Conservation (phyloP, 2,888 invertebrate genomes). For the Tanytarsus gracilentus region DNA sequence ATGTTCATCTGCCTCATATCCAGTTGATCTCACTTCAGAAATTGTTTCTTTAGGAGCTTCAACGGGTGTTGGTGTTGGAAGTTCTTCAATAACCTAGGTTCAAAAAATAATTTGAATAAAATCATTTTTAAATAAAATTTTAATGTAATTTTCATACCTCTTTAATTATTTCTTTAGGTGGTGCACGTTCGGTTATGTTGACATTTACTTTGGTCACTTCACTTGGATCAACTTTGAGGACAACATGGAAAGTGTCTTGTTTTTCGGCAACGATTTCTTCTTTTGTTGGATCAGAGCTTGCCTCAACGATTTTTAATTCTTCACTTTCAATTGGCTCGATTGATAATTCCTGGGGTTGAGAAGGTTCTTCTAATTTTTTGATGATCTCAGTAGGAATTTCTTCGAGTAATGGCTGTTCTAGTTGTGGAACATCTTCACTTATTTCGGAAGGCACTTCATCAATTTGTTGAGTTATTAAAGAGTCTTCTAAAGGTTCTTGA, state of each 20-base stretch:
- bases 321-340: not conserved
- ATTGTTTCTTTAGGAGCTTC: constrained; percentile 48
- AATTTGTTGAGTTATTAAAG: not conserved
- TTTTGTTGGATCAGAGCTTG: not conserved
- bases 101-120: too few relatives aligned
- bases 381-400: too few relatives aligned
- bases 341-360: too few relatives aligned
- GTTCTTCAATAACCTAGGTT: not conserved
- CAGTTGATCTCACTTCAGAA: constrained; percentile 50
- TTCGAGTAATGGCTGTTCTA: too few relatives aligned
- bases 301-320: not conserved
- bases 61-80: constrained; percentile 36
- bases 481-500: not conserved
- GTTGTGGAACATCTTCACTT: too few relatives aligned
- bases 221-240: constrained; percentile 32
- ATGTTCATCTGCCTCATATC: constrained; percentile 50
- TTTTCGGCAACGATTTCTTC: not conserved
- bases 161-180: constrained; percentile 1
- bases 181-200: constrained; percentile 39
- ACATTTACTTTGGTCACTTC: constrained; percentile 37
- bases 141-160: not conserved
- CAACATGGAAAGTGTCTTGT: constrained; percentile 1
- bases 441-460: not conserved
- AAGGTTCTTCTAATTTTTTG: too few relatives aligned
- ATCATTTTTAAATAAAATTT: not conserved